phyloP scores from a whole-genome alignment of 2,113 vertebrate species.

The Gasterosteus aculeatus region DNA sequence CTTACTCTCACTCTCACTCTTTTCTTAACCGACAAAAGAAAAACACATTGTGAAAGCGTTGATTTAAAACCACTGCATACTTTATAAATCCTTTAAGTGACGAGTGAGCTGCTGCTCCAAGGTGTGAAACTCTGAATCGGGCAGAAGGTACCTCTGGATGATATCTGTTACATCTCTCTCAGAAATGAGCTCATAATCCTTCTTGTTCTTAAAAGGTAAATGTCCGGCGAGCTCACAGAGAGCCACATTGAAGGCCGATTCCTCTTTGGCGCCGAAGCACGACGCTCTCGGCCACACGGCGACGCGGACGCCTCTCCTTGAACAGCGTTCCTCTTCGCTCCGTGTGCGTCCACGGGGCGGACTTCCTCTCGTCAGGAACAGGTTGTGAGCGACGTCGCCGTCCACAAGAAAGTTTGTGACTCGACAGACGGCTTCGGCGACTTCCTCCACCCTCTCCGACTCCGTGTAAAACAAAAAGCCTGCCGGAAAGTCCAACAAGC shows the following conservation, averaged over 20 bases:
- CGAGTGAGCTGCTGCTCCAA: slow-evolving; percentile 78
- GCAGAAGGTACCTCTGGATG: slow-evolving; percentile 81
- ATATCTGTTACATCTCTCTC: slow-evolving; percentile 80
- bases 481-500: slow-evolving; percentile 76
- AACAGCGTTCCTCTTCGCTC: not conserved
- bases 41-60: not conserved
- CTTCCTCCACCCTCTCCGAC: slow-evolving; percentile 50
- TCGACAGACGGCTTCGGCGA: slow-evolving; percentile 74
- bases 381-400: slow-evolving; percentile 86
- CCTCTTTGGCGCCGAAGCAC: slow-evolving; percentile 86
- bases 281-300: slow-evolving; percentile 86
- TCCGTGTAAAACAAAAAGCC: slow-evolving; percentile 87
- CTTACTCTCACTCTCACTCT: no score
- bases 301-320: slow-evolving; percentile 82
- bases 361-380: slow-evolving; percentile 88
- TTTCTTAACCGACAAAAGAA: not conserved
- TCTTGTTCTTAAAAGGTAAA: slow-evolving; percentile 84
- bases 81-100: slow-evolving; percentile 60
- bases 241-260: slow-evolving; percentile 88
- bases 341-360: slow-evolving; percentile 55
- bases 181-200: slow-evolving; percentile 80
- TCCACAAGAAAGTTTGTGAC: slow-evolving; percentile 82
- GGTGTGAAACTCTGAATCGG: slow-evolving; percentile 73
- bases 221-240: slow-evolving; percentile 93
- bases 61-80: not conserved